These are phyloP conservation scores for Aplysina aerophoba DNA, from an alignment of 37 sponge, comb jelly and placozoan species.

Conservation along the genomic window DNA sequence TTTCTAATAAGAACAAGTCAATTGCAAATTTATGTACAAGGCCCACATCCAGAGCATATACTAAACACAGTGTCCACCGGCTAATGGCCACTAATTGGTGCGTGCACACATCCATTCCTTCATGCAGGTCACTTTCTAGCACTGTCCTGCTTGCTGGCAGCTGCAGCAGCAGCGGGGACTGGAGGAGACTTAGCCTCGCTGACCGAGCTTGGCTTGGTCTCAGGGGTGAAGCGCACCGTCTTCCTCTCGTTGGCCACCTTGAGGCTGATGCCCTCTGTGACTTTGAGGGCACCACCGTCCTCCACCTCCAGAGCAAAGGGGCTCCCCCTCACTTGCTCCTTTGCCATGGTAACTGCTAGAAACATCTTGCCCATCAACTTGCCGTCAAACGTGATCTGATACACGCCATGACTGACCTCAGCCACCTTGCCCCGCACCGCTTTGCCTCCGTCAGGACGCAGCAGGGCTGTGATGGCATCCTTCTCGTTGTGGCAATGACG, in stretches of 20 bases:
- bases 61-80: too few relatives aligned
- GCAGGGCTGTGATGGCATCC: not conserved
- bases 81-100: too few relatives aligned
- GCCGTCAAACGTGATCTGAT: slow-evolving; percentile 18
- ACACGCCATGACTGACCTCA: not conserved
- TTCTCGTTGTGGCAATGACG: slow-evolving; percentile 17
- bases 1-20: too few relatives aligned
- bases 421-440: not conserved
- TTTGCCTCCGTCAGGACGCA: slow-evolving; percentile 15
- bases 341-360: slow-evolving; percentile 6
- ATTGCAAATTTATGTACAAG: too few relatives aligned
- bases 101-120: too few relatives aligned
- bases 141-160: not conserved
- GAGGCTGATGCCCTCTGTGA: slow-evolving; percentile 11
- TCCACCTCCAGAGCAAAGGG: slow-evolving; percentile 1
- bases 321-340: slow-evolving; percentile 3
- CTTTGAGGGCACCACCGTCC: not conserved
- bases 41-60: too few relatives aligned
- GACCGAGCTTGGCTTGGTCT: not conserved
- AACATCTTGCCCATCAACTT: not conserved
- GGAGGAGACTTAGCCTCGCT: not conserved
- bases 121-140: too few relatives aligned
- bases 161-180: not conserved
- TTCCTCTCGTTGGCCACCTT: slow-evolving; percentile 18
- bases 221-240: slow-evolving; percentile 3